Conservation (phyloP, 2,113 vertebrate genomes). For the Paracanthobrama guichenoti region DNA sequence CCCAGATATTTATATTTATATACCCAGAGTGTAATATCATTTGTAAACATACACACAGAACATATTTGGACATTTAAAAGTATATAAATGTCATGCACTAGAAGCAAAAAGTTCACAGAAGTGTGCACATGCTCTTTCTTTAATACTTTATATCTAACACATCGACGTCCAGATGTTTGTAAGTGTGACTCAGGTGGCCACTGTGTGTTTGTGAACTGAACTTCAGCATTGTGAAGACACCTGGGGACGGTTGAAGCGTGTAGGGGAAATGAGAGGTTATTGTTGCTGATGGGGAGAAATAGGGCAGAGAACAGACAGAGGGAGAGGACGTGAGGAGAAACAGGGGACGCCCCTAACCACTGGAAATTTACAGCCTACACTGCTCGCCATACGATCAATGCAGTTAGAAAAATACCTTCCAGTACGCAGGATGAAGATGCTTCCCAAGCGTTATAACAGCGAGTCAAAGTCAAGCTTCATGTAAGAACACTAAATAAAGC, state of each 20-base stretch:
- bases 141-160: too few species aligned
- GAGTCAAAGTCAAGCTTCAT: neutral
- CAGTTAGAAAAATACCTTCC: constrained; percentile 6
- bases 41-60: too few species aligned
- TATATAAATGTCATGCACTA: too few species aligned
- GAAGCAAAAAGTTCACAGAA: too few species aligned
- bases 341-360: constrained; percentile 35
- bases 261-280: neutral
- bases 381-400: neutral
- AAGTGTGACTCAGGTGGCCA: too few species aligned
- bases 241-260: neutral
- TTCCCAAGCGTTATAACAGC: neutral
- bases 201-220: too few species aligned
- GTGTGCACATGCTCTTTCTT: too few species aligned
- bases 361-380: constrained; percentile 51
- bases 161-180: too few species aligned
- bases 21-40: too few species aligned
- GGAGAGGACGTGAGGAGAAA: constrained; percentile 21
- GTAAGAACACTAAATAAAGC: neutral
- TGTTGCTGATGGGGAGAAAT: neutral
- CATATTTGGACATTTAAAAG: too few species aligned
- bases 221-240: too few species aligned
- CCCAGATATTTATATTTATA: too few species aligned
- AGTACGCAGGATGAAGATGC: constrained; percentile 13
- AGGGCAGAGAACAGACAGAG: neutral